Evolutionary conservation across 2,113 vertebrate genomes (phyloP).

Genomic region (Morone chrysops): DNA sequence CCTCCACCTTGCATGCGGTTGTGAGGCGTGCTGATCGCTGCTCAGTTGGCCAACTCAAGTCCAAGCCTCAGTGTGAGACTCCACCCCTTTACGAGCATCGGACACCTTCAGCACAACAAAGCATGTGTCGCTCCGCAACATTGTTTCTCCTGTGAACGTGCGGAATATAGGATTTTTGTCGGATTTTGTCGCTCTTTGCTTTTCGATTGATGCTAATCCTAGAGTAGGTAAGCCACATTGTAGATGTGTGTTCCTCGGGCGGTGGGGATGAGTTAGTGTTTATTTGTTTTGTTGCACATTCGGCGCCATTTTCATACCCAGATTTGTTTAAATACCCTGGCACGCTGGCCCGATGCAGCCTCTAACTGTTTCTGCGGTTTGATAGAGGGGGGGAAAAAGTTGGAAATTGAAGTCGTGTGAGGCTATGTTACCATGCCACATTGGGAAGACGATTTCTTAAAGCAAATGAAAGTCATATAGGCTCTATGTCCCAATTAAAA

Average conservation of each 20-base stretch:
- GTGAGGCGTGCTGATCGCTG: background rate
- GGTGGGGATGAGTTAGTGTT: conserved; percentile 45
- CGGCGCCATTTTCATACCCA: conserved; percentile 83
- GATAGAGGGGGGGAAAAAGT: conserved; percentile 8
- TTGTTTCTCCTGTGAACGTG: conserved; percentile 62
- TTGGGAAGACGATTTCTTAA: background rate
- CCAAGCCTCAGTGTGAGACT: conserved; percentile 52
- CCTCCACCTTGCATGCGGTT: conserved; percentile 20
- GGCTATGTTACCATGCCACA: fast-evolving
- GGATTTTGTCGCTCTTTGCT: conserved; percentile 38
- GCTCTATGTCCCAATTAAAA: background rate
- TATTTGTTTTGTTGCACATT: conserved; percentile 77
- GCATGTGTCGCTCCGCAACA: conserved; percentile 74
- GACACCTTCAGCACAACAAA: conserved; percentile 81
- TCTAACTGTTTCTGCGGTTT: background rate
- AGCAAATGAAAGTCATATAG: background rate
- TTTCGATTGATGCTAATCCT: conserved; percentile 63
- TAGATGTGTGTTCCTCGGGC: background rate
- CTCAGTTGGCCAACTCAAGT: conserved; percentile 36
- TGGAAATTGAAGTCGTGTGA: background rate
- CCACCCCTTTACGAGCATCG: conserved; percentile 83
- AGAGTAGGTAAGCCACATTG: conserved; percentile 77
- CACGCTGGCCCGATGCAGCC: conserved; percentile 40
- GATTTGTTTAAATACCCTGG: conserved; percentile 79
- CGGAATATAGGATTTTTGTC: conserved; percentile 55